Conservation (phyloP, 2,113 vertebrate species). For the Tympanuchus pallidicinctus region DNA sequence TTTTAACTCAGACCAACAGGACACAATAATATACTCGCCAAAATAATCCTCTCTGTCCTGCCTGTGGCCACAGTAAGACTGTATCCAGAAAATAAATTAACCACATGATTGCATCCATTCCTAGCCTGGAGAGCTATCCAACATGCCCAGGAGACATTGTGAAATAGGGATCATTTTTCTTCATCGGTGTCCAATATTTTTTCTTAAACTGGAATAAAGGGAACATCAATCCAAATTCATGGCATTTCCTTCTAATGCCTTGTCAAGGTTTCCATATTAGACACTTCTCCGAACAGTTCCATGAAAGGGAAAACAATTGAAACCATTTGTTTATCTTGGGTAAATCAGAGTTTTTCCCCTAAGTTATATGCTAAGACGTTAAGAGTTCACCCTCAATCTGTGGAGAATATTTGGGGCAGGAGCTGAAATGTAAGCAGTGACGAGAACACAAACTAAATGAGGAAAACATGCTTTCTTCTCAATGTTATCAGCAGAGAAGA, state of each 20-base stretch:
- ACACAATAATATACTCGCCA: slow-evolving; percentile 12
- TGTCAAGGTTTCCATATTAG: not conserved
- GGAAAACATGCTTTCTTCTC: not conserved
- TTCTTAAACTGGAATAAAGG: slow-evolving; percentile 16
- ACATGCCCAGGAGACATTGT: not conserved
- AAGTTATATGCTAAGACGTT: not conserved
- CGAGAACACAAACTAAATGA: not conserved
- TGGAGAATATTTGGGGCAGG: not conserved
- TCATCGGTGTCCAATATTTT: not conserved
- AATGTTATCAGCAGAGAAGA: not conserved
- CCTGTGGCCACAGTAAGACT: not conserved
- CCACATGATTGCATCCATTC: slow-evolving; percentile 35
- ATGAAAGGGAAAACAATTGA: not conserved
- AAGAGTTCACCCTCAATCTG: not conserved
- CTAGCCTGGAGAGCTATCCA: slow-evolving; percentile 13
- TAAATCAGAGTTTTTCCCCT: not conserved
- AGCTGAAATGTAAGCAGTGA: not conserved
- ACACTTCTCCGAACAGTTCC: not conserved
- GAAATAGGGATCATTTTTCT: slow-evolving; percentile 22
- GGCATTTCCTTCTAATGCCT: not conserved
- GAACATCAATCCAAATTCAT: not conserved
- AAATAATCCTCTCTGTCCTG: slow-evolving; percentile 20
- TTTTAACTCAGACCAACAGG: not conserved
- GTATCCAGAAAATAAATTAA: slow-evolving; percentile 54
- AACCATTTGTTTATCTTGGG: not conserved